phyloP scores from a whole-genome alignment of 2,797 vertebrate genomes.

The Chloroceryle inda region DNA sequence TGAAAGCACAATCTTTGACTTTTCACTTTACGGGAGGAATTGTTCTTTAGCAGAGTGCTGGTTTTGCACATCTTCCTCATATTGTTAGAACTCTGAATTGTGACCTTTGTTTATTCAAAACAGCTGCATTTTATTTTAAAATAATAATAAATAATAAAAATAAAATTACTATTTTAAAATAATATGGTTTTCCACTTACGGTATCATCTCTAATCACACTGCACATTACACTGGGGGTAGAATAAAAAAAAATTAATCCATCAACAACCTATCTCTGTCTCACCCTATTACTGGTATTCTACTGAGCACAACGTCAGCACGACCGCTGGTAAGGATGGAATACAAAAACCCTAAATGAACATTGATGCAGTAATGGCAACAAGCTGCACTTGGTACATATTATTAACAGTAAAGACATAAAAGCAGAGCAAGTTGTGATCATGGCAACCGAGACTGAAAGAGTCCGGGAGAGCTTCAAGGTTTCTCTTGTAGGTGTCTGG shows the following conservation, averaged over 20 bases:
- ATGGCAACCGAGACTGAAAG: not conserved
- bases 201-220: not conserved
- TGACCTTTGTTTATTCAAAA: not conserved
- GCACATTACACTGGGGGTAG: not conserved
- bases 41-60: not conserved
- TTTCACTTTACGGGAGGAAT: accelerated
- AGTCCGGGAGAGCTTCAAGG: not conserved
- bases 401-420: not conserved
- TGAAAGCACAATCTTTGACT: not conserved
- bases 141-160: too few relatives aligned
- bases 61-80: not conserved
- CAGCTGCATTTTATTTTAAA: not conserved
- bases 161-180: not conserved
- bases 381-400: not conserved
- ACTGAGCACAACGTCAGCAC: too few relatives aligned
- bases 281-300: not conserved
- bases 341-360: not conserved
- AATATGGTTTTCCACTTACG: not conserved
- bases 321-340: not conserved
- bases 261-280: not conserved
- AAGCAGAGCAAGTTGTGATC: not conserved
- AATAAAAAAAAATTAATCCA: not conserved
- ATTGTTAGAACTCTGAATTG: not conserved
- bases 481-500: not conserved
- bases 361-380: accelerated